These are phyloP conservation scores for Berghia stephanieae DNA, from an alignment of 1,140 invertebrate species.

Conservation along the genomic window DNA sequence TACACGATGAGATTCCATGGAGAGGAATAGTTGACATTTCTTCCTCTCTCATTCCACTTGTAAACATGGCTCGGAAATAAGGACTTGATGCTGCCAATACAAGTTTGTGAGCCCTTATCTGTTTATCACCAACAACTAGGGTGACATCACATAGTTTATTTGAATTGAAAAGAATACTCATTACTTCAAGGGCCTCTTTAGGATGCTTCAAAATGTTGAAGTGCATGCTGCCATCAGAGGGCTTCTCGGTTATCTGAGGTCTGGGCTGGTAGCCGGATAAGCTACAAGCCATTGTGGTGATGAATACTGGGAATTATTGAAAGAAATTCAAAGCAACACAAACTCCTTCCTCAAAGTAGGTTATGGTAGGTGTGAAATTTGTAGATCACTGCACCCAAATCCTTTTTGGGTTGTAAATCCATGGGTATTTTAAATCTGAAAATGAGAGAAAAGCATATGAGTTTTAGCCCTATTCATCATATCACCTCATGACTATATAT, in stretches of 20 bases:
- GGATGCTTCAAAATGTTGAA: conserved; percentile 86
- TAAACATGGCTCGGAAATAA: conserved; percentile 93
- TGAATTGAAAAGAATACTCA: conserved; percentile 88
- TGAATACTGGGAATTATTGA: too few species aligned
- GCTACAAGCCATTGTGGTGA: too few species aligned
- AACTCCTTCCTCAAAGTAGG: too few species aligned
- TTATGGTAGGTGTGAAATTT: too few species aligned
- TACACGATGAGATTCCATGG: conserved; percentile 86
- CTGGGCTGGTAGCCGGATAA: conserved; percentile 62
- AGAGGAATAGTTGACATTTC: conserved; percentile 86
- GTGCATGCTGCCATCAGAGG: conserved; percentile 78
- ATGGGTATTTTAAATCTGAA: too few species aligned
- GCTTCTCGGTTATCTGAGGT: conserved; percentile 57
- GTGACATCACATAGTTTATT: conserved; percentile 80
- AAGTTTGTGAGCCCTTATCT: conserved; percentile 62
- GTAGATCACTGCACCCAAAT: too few species aligned
- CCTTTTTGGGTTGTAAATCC: too few species aligned
- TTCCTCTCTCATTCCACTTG: conserved; percentile 88
- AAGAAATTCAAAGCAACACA: too few species aligned
- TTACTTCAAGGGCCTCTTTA: conserved; percentile 85
- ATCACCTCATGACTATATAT: too few species aligned
- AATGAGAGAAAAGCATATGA: too few species aligned
- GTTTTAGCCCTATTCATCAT: too few species aligned
- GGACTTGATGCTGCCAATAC: conserved; percentile 64
- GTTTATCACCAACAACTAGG: conserved; percentile 56